Evolutionary conservation across 1,140 invertebrate species (phyloP), one percentile per base, ranked within the genome.

Genomic region (Drosophila subpulchrella): DNA sequence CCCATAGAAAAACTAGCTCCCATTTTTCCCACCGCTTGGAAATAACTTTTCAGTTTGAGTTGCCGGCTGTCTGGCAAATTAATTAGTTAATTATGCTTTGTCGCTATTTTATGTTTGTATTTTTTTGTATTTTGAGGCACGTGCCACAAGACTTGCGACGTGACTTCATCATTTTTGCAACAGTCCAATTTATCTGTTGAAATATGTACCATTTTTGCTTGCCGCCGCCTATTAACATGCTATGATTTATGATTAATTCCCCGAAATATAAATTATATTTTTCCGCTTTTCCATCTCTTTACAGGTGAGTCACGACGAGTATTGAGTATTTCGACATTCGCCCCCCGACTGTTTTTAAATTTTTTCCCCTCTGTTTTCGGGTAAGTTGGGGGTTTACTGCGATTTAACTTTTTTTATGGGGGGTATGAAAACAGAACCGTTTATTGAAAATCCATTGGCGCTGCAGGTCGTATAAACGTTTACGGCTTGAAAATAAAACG

Each of bases 51-150:
- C 61, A 63, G 30, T 77, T 77, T 73, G 46, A 48, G 42, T 50
- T 46, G 42, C 36, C 54, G 44, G 27, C 68, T 50, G 68, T 74
- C 72, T 53, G 58, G 70, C 75, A 72, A 82, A 88, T 86, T 82
- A 86, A 86, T 86, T 86, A 82, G 83, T 77, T 86, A 78, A 85
- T 78, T 88, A 86, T 70, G 68, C 68, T 81, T 66, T 70, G 63
- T 70, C 72, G 75, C 56, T 75, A 55, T 54, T 78, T 79, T 54
- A 15, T 63, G 0, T 6, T 3, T 32, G 2, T 32, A 1, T 32
- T 42, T 7, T 42, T 24, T 38, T 6, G 36, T 10, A 27, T 62
- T 44, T 41, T 17, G 39, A 24, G 76, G 75, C 78, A 85, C 82
- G 82, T 85, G 81, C 42, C 61, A 38, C 44, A 39, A 53, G 46